Base-by-base conservation (phyloP, 2,888 invertebrate genomes). In the Caenorhabditis imperialis region DNA sequence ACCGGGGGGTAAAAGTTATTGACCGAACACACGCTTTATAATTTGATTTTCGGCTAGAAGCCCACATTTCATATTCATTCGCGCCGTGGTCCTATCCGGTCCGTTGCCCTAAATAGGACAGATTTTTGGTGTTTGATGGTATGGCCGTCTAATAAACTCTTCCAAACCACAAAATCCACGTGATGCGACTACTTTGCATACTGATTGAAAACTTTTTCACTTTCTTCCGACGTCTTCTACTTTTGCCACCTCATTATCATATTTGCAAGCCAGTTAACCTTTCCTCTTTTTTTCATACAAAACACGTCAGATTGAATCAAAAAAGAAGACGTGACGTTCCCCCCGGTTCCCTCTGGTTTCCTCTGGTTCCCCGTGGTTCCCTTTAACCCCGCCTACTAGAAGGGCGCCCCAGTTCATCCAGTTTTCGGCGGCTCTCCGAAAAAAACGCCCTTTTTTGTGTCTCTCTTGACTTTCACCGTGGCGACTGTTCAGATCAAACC, bases 171-270 rank as follows among this genome's bases (percentile, higher is more conserved):
- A 42, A 33, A 58, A 35, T 57, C 50, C 57, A 51, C 57, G 51
- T 57, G 67, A 67, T 67, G 57, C 38, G 47, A 47, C 48, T 44
- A 57, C 45, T 57, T 57, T 58, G 57, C 67, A 67, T 67, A 67
- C 67, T 67, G 67, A 67, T 57, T 67, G 44, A 35, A 33, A 35
- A 57, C 10, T n/a, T n/a, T n/a, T n/a, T n/a, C n/a, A n/a, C n/a
- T n/a, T n/a, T n/a, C 14, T 33, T 22, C 27, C 18, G 55, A 48
- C 40, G 50, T 27, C 42, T 37, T 51, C 57, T 44, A 57, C 51
- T 57, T 47, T 67, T 37, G 37, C 33, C 48, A 55, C 48, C 44
- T 67, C 57, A 67, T 67, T 51, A 65, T 55, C 55, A 65, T 50
- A 62, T 45, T 44, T 27, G 35, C 53, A 50, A 54, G 55, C 47